Evolutionary conservation across 2,113 vertebrate genomes (phyloP), one percentile per base, ranked within the genome.

Genomic region (Andinoacara biseriatus): DNA sequence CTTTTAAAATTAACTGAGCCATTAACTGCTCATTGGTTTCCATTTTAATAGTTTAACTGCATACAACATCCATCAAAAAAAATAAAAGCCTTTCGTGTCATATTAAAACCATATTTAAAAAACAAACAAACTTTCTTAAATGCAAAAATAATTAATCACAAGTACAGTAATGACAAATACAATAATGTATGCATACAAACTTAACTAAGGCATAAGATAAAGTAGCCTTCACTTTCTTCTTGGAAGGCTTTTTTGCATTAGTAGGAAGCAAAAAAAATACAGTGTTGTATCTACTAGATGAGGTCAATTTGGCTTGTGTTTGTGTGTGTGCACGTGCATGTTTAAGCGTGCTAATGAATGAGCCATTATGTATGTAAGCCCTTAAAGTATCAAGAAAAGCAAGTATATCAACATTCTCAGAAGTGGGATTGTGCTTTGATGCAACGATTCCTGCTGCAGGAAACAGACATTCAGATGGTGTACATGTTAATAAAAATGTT

Each of bases 171-270:
- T 26, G 38, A 26, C 43, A 67, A 14, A 67, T 67, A 38, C 7
- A 38, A 38, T 4, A 67, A 67, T 38, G n/a, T 15, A 43, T 43
- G 13, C 35, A 40, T 65, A 14, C 4, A 24, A 65, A 35, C 7
- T 65, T n/a, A 65, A 43, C 0, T 43, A 40, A 0, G 13, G 2
- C 4, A 10, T 38, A 65, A 7, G 1, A 43, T 43, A 65, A 65
- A 24, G 43, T n/a, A 65, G 31, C 31, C 31, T 33, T 33, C 31
- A 33, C 5, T 6, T 5, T 33, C 31, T 31, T 31, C 29, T 31
- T 31, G 29, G 29, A 31, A 31, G 29, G 29, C 29, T 31, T 31
- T 31, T 4, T 3, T 31, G 3, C 29, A 31, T 31, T 31, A 31
- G 29, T 4, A 31, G 29, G 29, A 29, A 29, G n/a, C n/a, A n/a